Evolutionary conservation across 2,797 vertebrate species (phyloP), one percentile per base, ranked within the genome.

Genomic region (Schizopygopsis pylzovi): DNA sequence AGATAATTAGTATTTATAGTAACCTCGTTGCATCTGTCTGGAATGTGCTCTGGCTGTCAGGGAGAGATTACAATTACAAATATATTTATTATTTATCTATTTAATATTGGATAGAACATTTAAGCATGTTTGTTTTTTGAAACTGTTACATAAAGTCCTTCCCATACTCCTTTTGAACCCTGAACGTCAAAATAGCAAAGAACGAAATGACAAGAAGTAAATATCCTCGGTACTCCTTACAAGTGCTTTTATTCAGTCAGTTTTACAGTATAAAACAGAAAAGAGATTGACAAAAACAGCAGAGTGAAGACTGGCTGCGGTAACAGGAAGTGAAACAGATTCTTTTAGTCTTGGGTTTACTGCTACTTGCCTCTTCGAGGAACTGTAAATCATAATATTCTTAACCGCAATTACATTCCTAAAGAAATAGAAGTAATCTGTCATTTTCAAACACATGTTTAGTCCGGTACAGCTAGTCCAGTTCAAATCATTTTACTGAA

Each of bases 321-420:
- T 47, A 56, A 79, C 18, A 73, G 15, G 37, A 81, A 22, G 71
- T 33, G 59, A 73, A 76, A 45, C 45, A 45, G 49, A 85, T 63
- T 81, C 3, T 67, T 84, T 59, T 25, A 80, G 56, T 47, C 25
- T n/a, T 49, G 41, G 25, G 25, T 79, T 41, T 73, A 61, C 22
- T 45, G 13, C 25, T 63, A 18, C 80, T 82, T 54, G 67, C 49
- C 52, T 86, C 22, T 33, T 54, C 52, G 72, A 72, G 86, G 83
- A 87, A 87, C 82, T 85, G 63, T 77, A 81, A 87, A 84, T 84
- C 82, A 87, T 81, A 70, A 84, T 81, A 76, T 81, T 77, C 37
- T 68, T 78, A 78, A 78, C 79, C 52, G 47, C 78, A 71, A 11
- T 49, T 28, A 77, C 77, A 54, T 70, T 81, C 33, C 43, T 25